Conservation (phyloP, 2,797 vertebrate species). For the Gymnodraco acuticeps region DNA sequence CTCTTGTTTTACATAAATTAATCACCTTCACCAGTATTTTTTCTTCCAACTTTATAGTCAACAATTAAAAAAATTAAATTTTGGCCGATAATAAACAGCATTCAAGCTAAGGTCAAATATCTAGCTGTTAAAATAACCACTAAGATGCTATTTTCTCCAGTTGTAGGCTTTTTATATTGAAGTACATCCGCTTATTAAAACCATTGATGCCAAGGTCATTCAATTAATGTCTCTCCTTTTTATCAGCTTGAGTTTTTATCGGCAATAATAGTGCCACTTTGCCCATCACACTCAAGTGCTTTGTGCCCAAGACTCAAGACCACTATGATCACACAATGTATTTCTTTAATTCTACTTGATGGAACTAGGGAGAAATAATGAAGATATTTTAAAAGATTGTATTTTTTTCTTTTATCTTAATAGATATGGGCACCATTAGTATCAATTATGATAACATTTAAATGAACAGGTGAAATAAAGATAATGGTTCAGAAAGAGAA, state of each 20-base stretch:
- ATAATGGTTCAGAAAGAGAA: not conserved
- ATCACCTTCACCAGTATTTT: constrained; percentile 35
- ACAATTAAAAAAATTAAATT: constrained; percentile 68
- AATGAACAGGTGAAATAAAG: constrained; percentile 2
- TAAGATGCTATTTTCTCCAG: constrained; percentile 66
- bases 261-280: constrained; percentile 75
- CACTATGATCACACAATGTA: constrained; percentile 49
- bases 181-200: constrained; percentile 73
- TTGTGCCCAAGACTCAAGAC: constrained; percentile 68
- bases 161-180: constrained; percentile 67
- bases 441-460: constrained; percentile 12
- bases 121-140: constrained; percentile 58
- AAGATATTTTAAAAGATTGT: constrained; percentile 32
- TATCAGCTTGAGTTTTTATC: no score
- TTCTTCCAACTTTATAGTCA: constrained; percentile 58
- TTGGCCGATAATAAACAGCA: constrained; percentile 57
- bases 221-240: constrained; percentile 77
- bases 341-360: constrained; percentile 40
- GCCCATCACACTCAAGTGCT: constrained; percentile 78
- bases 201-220: constrained; percentile 77
- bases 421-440: not conserved
- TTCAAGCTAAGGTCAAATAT: constrained; percentile 65
- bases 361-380: constrained; percentile 48
- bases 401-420: constrained; percentile 7
- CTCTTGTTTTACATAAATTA: constrained; percentile 27